Evolutionary conservation across 1,140 invertebrate genomes (phyloP).

Genomic region (Brachionus asplanchnoidis): DNA sequence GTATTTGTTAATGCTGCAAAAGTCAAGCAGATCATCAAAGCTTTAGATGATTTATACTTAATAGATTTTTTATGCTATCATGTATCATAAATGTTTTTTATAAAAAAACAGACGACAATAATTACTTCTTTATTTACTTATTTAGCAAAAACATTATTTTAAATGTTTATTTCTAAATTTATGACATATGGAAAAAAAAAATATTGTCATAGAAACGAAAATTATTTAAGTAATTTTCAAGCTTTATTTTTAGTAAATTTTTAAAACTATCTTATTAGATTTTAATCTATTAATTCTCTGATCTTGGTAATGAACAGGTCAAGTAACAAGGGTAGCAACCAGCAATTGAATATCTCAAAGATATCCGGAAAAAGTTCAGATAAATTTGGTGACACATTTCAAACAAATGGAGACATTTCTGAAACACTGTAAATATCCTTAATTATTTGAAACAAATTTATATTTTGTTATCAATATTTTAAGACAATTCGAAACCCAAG

Average conservation of each 20-base stretch:
- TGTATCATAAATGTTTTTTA: too few species aligned
- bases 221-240: not conserved
- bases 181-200: not conserved
- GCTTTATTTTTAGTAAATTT: not conserved
- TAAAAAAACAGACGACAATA: too few species aligned
- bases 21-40: too few species aligned
- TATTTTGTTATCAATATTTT: not conserved
- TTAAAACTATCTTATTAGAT: not conserved
- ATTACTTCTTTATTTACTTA: too few species aligned
- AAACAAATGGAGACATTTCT: conserved; percentile 9
- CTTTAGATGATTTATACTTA: too few species aligned
- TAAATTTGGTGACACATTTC: not conserved
- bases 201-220: not conserved
- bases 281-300: not conserved
- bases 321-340: not conserved
- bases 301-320: not conserved
- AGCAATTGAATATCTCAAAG: not conserved
- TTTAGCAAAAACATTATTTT: not conserved
- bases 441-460: not conserved
- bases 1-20: too few species aligned
- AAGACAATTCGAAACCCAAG: conserved; percentile 48
- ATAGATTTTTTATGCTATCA: too few species aligned
- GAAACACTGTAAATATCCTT: not conserved
- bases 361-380: not conserved
- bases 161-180: not conserved